Base-by-base conservation (phyloP, 1,140 invertebrate species). In the Drosophila bipectinata region DNA sequence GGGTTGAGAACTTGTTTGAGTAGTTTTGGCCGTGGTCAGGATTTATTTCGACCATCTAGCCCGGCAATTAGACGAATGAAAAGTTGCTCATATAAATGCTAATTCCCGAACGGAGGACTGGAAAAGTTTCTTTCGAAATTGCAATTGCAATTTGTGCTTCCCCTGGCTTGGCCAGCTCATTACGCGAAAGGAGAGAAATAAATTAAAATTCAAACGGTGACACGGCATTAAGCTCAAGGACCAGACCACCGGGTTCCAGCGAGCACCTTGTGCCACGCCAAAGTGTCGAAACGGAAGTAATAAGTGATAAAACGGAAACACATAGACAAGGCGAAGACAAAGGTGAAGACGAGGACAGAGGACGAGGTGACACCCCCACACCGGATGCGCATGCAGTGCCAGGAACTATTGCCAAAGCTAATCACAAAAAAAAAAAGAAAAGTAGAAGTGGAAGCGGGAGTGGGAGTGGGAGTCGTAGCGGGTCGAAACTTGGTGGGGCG, bases 141-240 rank as follows among this genome's bases (percentile, higher is more conserved):
- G 81, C 81, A 84, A 74, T 68, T 44, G 49, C 68, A 56, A 44
- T 52, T 47, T 47, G 32, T 15, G 32, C 52, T 61, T 58, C 39
- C 52, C 54, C 32, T 59, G 61, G 34, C 55, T 41, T 7, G 34
- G 61, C 59, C 67, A 83, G 57, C 79, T 83, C 79, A 83, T 83
- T 83, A 72, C 63, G 63, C 47, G 51, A 54, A 71, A 48, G 57
- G 12, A 56, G 68, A 21, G 37, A 57, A 67, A 53, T 32, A 67
- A 85, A 85, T 88, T 85, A 85, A 88, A 85, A 85, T 85, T 77
- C 82, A 79, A 79, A 85, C 72, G 79, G 83, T 78, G 79, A 87
- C 67, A 75, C 56, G 71, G 66, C 80, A 87, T 88, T 87, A 82
- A 88, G 66, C 71, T 59, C 41, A 57, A 60, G 61, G 59, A 55